A percentile compares a stretch with the other conserved stretches of the same genome.
These are phyloP conservation scores for Diabrotica balteata DNA, from an alignment of 2,888 invertebrate genomes.

Conservation along the genomic window DNA sequence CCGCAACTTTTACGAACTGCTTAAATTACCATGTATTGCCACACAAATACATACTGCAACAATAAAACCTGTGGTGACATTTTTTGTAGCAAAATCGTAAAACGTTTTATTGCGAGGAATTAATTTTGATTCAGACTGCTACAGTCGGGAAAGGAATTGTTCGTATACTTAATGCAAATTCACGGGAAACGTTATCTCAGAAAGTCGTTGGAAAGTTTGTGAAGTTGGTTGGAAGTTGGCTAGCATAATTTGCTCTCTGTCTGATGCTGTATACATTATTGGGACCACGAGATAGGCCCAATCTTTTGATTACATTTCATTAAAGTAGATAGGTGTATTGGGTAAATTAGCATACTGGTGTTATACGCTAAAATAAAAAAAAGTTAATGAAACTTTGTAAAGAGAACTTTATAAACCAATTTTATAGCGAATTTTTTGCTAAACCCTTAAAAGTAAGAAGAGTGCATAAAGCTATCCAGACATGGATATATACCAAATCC, in stretches of 20 bases:
- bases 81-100: neutral
- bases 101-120: neutral
- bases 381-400: too few species aligned
- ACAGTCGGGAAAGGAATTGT: neutral
- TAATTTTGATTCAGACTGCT: slow-evolving; percentile 2
- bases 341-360: too few species aligned
- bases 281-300: slow-evolving; percentile 4
- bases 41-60: too few species aligned
- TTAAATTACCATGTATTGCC: too few species aligned
- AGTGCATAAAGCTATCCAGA: too few species aligned
- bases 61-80: too few species aligned
- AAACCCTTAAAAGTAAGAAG: too few species aligned
- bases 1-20: too few species aligned
- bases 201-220: slow-evolving; percentile 6
- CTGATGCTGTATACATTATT: slow-evolving; percentile 5
- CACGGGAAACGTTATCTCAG: neutral
- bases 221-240: slow-evolving; percentile 9
- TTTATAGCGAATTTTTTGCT: too few species aligned
- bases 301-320: slow-evolving; percentile 1
- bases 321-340: neutral
- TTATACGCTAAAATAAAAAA: too few species aligned
- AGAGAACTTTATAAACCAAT: too few species aligned
- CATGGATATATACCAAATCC: too few species aligned
- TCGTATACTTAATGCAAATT: slow-evolving; percentile 11
- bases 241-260: slow-evolving; percentile 7